A percentile compares a stretch with the other conserved stretches of the same genome.
Evolutionary conservation across 2,888 invertebrate genomes (phyloP).

Genomic region (Bimastos eiseni): DNA sequence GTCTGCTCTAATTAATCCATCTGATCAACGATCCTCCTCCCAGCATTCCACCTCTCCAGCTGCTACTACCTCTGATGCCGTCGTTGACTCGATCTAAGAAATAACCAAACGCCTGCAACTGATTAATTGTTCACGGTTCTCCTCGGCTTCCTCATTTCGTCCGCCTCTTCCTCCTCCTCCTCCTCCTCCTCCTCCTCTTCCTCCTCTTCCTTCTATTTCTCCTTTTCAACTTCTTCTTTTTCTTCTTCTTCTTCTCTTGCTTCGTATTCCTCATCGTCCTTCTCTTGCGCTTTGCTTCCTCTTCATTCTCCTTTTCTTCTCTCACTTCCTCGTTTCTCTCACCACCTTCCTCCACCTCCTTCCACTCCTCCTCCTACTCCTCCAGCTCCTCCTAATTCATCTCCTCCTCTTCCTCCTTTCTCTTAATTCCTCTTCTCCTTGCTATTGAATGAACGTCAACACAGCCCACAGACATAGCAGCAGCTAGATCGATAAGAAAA

Average conservation of each 20-base stretch:
- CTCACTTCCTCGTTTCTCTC: not conserved
- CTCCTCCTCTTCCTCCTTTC: not conserved
- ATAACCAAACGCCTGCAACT: not conserved
- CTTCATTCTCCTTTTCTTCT: not conserved
- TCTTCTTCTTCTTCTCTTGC: not conserved
- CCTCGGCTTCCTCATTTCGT: not conserved
- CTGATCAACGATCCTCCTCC: not conserved
- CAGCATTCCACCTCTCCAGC: not conserved
- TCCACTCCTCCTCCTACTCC: not conserved
- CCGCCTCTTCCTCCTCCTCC: not conserved
- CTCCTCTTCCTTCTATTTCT: not conserved
- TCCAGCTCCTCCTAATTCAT: not conserved
- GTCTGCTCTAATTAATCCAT: not conserved
- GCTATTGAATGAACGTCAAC: not conserved
- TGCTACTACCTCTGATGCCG: not conserved
- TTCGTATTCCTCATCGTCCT: not conserved
- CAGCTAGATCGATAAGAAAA: not conserved
- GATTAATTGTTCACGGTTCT: not conserved
- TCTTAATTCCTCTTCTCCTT: too few relatives aligned
- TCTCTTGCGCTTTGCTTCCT: not conserved
- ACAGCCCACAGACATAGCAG: not conserved
- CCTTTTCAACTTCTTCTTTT: not conserved
- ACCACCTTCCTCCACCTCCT: too few relatives aligned
- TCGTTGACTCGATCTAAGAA: not conserved
- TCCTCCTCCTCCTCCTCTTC: not conserved